Evolutionary conservation across 53 echinoderm and acorn worm species (phyloP).

Genomic region (Holothuria leucospilota): DNA sequence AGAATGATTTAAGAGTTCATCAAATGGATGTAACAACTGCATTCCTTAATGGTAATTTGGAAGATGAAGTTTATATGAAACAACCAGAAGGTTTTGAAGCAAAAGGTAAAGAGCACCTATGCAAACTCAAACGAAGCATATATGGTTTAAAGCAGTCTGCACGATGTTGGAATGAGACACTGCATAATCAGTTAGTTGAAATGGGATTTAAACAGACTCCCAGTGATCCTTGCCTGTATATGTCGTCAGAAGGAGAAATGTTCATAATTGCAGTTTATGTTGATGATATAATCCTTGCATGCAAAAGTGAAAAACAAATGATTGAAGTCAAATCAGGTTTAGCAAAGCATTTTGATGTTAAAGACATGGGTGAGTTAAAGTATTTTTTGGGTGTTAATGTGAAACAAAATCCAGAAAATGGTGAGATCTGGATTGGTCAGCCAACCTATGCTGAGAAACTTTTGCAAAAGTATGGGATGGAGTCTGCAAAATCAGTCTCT

Average conservation of each 20-base stretch:
- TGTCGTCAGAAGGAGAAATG: conserved; percentile 25
- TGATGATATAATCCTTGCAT: conserved; percentile 1
- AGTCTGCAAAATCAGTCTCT: background rate
- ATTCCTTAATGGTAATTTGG: too few relatives aligned
- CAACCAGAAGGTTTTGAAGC: conserved; percentile 29
- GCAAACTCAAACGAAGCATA: too few relatives aligned
- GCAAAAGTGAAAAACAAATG: background rate
- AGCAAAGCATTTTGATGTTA: too few relatives aligned
- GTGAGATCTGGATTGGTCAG: too few relatives aligned
- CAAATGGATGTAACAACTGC: too few relatives aligned
- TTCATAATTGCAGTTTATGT: conserved; percentile 22
- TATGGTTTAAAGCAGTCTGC: too few relatives aligned
- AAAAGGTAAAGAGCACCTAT: conserved; percentile 6
- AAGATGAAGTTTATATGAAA: conserved; percentile 30
- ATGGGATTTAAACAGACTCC: too few relatives aligned
- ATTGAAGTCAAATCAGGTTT: background rate
- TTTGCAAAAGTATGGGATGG: too few relatives aligned
- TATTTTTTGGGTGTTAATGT: conserved; percentile 7
- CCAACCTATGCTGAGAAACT: too few relatives aligned
- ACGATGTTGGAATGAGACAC: conserved; percentile 28
- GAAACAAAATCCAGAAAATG: background rate
- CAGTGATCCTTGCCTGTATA: conserved; percentile 5
- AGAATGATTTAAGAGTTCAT: too few relatives aligned
- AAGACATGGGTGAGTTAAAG: conserved; percentile 2
- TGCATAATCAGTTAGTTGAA: conserved; percentile 10